These are phyloP conservation scores for Clistopyga incitator DNA, from an alignment of 2,888 invertebrate genomes.

Conservation along the genomic window DNA sequence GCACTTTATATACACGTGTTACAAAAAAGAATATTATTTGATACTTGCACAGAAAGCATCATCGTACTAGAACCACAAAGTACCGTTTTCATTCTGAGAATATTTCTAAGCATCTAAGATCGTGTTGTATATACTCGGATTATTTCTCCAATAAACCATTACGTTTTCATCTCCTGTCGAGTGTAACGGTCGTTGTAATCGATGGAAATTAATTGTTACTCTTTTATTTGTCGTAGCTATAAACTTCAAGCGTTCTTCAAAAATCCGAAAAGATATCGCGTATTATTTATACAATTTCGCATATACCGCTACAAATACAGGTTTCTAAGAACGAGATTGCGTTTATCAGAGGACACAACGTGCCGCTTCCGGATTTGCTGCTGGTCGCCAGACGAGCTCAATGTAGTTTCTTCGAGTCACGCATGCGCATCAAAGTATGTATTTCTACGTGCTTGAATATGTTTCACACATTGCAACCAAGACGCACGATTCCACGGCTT, in stretches of 20 bases:
- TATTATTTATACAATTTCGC: slow-evolving; percentile 19
- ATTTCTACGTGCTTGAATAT: not conserved
- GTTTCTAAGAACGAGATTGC: slow-evolving; percentile 43
- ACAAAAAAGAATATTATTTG: no score
- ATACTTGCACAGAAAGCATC: no score
- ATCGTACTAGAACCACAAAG: no score
- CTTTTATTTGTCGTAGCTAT: not conserved
- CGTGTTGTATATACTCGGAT: not conserved
- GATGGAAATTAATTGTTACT: slow-evolving; percentile 55
- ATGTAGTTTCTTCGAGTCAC: slow-evolving; percentile 8
- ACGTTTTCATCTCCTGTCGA: slow-evolving; percentile 34
- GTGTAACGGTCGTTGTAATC: slow-evolving; percentile 62
- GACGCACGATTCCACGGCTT: not conserved
- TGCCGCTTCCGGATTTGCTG: slow-evolving; percentile 58
- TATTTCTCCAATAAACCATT: slow-evolving; percentile 22
- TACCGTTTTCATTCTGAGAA: not conserved
- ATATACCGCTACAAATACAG: slow-evolving; percentile 52
- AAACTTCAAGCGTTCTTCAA: not conserved
- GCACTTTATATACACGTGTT: no score
- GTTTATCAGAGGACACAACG: slow-evolving; percentile 53
- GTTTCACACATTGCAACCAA: not conserved
- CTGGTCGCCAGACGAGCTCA: not conserved
- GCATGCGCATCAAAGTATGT: not conserved
- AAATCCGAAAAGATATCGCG: slow-evolving; percentile 44
- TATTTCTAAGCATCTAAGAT: not conserved